Evolutionary conservation across 2,797 vertebrate species (phyloP), one percentile per base, ranked within the genome.

Genomic region (Anguilla obscura): DNA sequence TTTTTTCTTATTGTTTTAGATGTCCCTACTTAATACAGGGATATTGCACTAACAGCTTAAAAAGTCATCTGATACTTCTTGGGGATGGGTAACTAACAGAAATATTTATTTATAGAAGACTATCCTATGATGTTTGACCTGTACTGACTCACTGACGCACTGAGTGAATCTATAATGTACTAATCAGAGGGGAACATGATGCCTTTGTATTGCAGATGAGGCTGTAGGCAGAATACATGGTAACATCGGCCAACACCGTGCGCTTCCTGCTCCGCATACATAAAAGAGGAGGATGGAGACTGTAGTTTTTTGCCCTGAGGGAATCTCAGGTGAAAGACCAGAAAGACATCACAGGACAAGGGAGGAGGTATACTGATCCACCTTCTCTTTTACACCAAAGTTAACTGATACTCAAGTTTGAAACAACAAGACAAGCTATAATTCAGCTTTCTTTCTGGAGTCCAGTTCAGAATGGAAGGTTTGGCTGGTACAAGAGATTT

Each of bases 111-210:
- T 21, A 80, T 3, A 48, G 69, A 30, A 74, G 40, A 80, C 12
- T n/a, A 21, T 45, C 76, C 40, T 82, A n/a, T 82, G 40, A 82
- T 50, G 45, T 82, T 82, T 82, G 45, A 45, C 45, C 79, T 74
- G 69, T 14, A 14, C 10, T 74, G 69, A 74, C 74, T 33, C 36
- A 40, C 30, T 79, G 30, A 79, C 30, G 18, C 74, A 79, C 30
- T 79, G 30, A 7, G 10, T 36, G 33, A 33, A 45, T 16, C 16
- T 79, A 45, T 21, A 50, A n/a, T 10, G 50, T 8, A 45, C 40
- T 45, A 50, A 10, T n/a, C 79, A 82, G 79, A 24, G 45, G 21
- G 79, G 40, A 82, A 45, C 24, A 16, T 14, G 74, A 79, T 4
- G 4, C 33, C 16, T 79, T 18, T 40, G 27, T 74, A n/a, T 50